Percentiles rank a stretch among this genome's conserved stretches.
phyloP scores from a whole-genome alignment of 2,888 invertebrate species.

The Andrena marginata region DNA sequence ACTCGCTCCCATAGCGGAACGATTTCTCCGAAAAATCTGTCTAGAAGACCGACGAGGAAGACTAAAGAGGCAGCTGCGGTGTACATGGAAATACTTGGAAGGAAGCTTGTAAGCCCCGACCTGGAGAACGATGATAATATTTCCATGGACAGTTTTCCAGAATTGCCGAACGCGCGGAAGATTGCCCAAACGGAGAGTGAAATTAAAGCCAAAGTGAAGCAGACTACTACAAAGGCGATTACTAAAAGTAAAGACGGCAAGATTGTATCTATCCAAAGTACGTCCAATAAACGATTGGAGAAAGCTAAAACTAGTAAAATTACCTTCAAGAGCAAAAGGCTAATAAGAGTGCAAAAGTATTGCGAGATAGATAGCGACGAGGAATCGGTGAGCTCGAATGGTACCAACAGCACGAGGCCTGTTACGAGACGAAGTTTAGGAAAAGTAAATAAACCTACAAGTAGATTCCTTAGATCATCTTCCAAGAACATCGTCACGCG shows the following conservation, averaged over 20 bases:
- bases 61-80: conserved; percentile 92
- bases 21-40: conserved; percentile 61
- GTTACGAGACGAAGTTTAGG: conserved; percentile 75
- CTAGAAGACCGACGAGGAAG: conserved; percentile 88
- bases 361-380: conserved; percentile 81
- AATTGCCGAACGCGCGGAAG: conserved; percentile 88
- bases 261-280: conserved; percentile 23
- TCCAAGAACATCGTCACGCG: conserved; percentile 72
- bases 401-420: conserved; percentile 74
- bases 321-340: conserved; percentile 75
- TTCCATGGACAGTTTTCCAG: conserved; percentile 89
- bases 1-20: conserved; percentile 80
- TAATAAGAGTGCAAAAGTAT: conserved; percentile 77
- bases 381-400: conserved; percentile 79
- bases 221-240: conserved; percentile 47
- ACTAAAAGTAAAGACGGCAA: conserved; percentile 68
- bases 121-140: conserved; percentile 88
- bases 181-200: conserved; percentile 88
- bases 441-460: conserved; percentile 69
- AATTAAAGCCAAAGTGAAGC: conserved; percentile 86
- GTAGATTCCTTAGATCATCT: conserved; percentile 77
- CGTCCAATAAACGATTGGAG: conserved; percentile 55
- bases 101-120: conserved; percentile 89
- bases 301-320: conserved; percentile 67
- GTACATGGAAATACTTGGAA: conserved; percentile 91